These are phyloP conservation scores for Hymenochirus boettgeri DNA, from an alignment of 2,113 vertebrate species.

Conservation along the genomic window DNA sequence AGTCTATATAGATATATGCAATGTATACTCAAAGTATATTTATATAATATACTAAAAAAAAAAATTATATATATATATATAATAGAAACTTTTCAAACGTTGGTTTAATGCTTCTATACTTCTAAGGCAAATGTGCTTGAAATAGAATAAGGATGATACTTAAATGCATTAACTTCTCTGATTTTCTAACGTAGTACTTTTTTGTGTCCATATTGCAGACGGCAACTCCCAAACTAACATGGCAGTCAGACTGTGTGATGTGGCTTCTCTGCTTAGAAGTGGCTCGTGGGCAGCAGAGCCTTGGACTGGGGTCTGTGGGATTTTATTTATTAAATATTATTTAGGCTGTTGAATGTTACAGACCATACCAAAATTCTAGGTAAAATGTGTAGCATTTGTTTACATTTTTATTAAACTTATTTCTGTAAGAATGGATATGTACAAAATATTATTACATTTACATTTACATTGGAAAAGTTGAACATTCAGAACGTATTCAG, in stretches of 20 bases:
- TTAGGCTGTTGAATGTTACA: slow-evolving; percentile 71
- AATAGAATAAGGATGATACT: slow-evolving; percentile 70
- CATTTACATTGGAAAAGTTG: too few species aligned
- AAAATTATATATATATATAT: too few species aligned
- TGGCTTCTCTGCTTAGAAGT: slow-evolving; percentile 99
- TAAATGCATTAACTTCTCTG: slow-evolving; percentile 80
- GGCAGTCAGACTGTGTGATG: slow-evolving; percentile 99
- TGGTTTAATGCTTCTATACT: too few species aligned
- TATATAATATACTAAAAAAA: too few species aligned
- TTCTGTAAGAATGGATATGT: too few species aligned
- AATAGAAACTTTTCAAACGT: too few species aligned
- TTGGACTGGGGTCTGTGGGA: slow-evolving; percentile 98
- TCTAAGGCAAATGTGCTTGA: slow-evolving; percentile 67
- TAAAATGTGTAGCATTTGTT: too few species aligned
- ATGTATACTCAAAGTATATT: too few species aligned
- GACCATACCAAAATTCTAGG: slow-evolving; percentile 81
- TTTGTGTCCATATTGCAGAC: slow-evolving; percentile 97
- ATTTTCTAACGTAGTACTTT: slow-evolving; percentile 90
- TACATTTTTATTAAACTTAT: too few species aligned
- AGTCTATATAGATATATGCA: too few species aligned
- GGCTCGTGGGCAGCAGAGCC: slow-evolving; percentile 99
- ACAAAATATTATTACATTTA: too few species aligned
- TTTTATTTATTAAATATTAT: slow-evolving; percentile 73
- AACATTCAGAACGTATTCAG: too few species aligned
- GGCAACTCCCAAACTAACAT: slow-evolving; percentile 97